A percentile compares a stretch with the other conserved stretches of the same genome.
Conservation (phyloP, 1,140 invertebrate species). For the Sycophila sp. region DNA sequence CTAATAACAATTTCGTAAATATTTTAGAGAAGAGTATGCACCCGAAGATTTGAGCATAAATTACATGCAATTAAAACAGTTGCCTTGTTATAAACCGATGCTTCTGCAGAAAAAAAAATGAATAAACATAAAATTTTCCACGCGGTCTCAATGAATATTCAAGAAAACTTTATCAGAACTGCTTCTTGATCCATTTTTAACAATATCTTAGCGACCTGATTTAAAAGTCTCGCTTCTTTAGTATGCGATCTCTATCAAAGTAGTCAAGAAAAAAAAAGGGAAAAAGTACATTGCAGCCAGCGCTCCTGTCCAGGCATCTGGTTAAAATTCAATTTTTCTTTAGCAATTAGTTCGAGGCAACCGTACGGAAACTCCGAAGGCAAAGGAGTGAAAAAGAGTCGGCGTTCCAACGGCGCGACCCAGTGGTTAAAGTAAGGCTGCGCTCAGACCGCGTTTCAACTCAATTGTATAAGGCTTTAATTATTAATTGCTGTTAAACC, state of each 20-base stretch:
- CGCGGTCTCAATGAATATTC: no score
- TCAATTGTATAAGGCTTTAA: no score
- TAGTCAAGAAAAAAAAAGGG: background rate
- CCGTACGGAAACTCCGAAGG: conserved; percentile 22
- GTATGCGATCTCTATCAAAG: background rate
- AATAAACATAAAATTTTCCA: background rate
- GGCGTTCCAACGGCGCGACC: background rate
- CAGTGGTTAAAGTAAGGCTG: background rate
- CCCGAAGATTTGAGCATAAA: no score
- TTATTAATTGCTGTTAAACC: no score
- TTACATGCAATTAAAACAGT: no score
- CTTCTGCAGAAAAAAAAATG: no score
- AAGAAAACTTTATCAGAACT: no score
- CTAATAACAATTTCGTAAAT: background rate
- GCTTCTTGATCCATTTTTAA: background rate
- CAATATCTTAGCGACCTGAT: background rate
- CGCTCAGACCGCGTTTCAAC: conserved; percentile 3
- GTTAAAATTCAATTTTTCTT: conserved; percentile 25
- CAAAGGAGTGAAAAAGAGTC: conserved; percentile 29
- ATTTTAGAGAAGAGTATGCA: background rate
- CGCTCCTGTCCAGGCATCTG: background rate
- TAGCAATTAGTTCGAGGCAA: conserved; percentile 21
- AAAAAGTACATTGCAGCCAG: background rate
- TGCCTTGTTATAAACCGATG: no score
- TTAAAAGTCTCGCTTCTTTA: background rate